Conservation (phyloP, 2,113 vertebrate genomes). For the Phodopus roborovskii region DNA sequence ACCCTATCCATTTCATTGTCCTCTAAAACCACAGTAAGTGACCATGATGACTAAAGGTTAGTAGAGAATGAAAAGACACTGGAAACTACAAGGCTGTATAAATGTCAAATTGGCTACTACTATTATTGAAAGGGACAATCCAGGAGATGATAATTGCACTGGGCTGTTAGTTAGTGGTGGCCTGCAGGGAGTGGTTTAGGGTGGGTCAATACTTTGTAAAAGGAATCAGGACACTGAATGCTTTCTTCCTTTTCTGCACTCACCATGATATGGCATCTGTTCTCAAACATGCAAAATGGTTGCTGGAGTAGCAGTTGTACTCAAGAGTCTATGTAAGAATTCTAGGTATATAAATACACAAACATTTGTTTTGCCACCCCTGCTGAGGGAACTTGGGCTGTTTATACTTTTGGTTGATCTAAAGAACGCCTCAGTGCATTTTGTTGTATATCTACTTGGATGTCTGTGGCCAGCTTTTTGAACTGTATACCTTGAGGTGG, state of each 20-base stretch:
- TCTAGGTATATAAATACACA: background rate
- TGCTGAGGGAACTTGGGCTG: background rate
- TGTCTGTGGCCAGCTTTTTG: background rate
- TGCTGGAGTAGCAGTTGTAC: background rate
- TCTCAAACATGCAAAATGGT: background rate
- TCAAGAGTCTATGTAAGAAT: background rate
- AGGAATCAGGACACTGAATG: background rate
- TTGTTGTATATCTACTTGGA: background rate
- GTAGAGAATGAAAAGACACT: background rate
- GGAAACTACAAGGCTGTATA: background rate
- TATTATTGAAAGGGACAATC: background rate
- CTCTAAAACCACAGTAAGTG: background rate
- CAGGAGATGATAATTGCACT: background rate
- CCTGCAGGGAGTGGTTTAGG: background rate
- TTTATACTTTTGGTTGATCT: background rate
- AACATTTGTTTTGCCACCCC: background rate
- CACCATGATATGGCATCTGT: background rate
- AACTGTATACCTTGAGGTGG: background rate
- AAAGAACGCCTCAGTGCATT: background rate
- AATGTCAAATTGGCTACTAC: background rate
- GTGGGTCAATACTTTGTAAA: background rate
- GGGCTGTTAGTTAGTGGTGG: background rate
- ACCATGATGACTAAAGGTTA: background rate
- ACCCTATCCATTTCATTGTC: background rate
- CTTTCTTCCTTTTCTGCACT: background rate